Evolutionary conservation across 2,113 vertebrate species (phyloP).

Genomic region (Varanus salvator): DNA sequence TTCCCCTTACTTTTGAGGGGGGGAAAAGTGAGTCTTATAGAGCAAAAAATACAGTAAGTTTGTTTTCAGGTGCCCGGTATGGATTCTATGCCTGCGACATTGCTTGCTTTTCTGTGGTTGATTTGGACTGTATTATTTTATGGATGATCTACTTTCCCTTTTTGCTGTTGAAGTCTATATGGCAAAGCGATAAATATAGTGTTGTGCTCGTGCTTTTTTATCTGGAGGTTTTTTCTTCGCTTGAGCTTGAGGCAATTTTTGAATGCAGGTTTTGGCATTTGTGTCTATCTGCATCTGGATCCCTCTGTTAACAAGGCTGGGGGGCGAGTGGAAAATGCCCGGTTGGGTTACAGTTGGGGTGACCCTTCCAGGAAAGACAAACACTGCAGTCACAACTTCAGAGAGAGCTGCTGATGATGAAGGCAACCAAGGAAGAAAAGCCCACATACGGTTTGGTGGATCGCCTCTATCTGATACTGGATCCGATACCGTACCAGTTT

Average conservation of each 20-base stretch:
- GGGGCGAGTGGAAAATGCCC: neutral
- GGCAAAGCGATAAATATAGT: no score
- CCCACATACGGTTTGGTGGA: neutral
- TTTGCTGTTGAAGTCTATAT: no score
- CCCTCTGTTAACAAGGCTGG: neutral
- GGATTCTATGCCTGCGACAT: no score
- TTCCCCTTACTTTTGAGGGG: no score
- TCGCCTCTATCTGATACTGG: no score
- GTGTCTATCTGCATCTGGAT: neutral
- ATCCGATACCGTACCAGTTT: neutral
- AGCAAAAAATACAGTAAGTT: no score
- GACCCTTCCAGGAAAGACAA: neutral
- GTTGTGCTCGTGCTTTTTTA: neutral
- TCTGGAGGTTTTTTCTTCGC: neutral
- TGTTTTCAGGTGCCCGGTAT: no score
- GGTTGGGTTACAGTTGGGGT: neutral
- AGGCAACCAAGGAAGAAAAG: neutral
- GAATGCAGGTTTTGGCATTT: neutral
- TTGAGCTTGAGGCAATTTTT: neutral
- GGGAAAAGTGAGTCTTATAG: no score
- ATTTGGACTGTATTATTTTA: no score
- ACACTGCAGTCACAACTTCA: neutral
- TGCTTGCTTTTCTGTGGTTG: no score
- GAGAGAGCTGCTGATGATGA: neutral
- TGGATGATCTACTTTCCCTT: neutral